phyloP scores from a whole-genome alignment of 2,888 invertebrate species.

The Thecocarcelia acutangulata region DNA sequence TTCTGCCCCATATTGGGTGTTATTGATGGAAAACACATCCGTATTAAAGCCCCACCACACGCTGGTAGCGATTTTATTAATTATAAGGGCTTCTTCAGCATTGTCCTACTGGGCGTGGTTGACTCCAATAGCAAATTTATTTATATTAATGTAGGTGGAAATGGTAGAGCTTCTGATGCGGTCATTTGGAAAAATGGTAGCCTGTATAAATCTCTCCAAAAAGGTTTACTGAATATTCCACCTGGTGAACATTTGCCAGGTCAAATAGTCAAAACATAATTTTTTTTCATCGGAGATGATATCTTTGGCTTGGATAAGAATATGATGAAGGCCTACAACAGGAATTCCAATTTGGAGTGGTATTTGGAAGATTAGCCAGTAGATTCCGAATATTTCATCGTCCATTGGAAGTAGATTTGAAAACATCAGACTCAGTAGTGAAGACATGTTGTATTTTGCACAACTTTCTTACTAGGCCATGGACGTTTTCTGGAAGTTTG shows the following conservation, averaged over 20 bases:
- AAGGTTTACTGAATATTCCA: background rate
- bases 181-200: background rate
- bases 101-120: conserved; percentile 4
- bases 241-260: background rate
- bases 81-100: background rate
- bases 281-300: conserved; percentile 18
- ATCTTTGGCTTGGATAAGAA: background rate
- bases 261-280: background rate
- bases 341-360: background rate
- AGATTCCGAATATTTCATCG: conserved; percentile 36
- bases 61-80: conserved; percentile 9
- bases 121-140: background rate
- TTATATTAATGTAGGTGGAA: conserved; percentile 23
- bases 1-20: background rate
- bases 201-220: background rate
- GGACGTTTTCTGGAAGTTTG: background rate
- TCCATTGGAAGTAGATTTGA: conserved; percentile 31
- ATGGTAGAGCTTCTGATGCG: conserved; percentile 10
- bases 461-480: background rate
- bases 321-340: background rate
- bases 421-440: background rate
- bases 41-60: conserved; percentile 7
- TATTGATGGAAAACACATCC: too few relatives aligned
- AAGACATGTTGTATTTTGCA: too few relatives aligned
- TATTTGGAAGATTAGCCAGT: background rate